phyloP scores from a whole-genome alignment of 1,140 invertebrate species.

The Trinorchestia longiramus region DNA sequence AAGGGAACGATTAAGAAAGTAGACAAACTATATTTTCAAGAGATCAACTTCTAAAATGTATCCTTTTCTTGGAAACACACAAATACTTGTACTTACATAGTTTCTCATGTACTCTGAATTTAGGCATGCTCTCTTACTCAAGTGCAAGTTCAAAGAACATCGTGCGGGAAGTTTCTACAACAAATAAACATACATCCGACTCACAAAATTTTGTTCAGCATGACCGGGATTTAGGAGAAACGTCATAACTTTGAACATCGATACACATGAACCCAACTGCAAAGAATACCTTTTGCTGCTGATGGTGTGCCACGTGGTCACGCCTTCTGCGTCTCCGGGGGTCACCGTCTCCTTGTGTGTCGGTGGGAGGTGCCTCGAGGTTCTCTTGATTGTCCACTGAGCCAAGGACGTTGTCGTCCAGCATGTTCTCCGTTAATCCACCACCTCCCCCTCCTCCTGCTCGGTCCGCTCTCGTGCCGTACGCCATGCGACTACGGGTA shows the following conservation, averaged over 20 bases:
- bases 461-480: constrained; percentile 55
- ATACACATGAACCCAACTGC: neutral
- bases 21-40: neutral
- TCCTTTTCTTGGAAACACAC: no score
- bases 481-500: constrained; percentile 70
- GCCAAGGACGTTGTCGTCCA: constrained; percentile 71
- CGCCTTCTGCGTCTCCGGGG: constrained; percentile 59
- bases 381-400: constrained; percentile 81
- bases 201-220: neutral
- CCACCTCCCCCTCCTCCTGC: constrained; percentile 58
- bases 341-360: constrained; percentile 73
- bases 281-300: constrained; percentile 60
- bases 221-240: neutral
- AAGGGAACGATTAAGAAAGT: neutral
- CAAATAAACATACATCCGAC: constrained; percentile 58
- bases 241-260: neutral
- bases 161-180: constrained; percentile 60
- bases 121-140: constrained; percentile 50
- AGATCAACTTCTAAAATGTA: neutral
- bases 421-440: constrained; percentile 72
- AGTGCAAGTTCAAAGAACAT: constrained; percentile 59
- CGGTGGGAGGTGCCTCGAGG: constrained; percentile 73
- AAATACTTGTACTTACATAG: neutral
- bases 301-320: constrained; percentile 64
- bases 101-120: neutral